These are phyloP conservation scores for Equus przewalskii DNA, from an alignment of 2,113 vertebrate species.

Conservation along the genomic window DNA sequence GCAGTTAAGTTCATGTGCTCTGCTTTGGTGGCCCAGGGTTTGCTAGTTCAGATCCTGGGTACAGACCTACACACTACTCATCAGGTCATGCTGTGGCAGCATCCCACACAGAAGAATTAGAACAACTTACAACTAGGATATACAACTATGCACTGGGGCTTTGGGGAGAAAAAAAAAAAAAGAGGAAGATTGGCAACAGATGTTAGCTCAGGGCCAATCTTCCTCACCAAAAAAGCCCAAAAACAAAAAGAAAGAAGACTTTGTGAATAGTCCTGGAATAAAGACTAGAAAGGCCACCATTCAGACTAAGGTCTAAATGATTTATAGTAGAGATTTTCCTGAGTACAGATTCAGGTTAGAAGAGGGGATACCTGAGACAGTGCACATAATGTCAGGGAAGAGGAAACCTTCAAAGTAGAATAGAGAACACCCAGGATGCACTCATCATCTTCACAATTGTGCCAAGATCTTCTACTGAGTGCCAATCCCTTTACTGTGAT, in stretches of 20 bases:
- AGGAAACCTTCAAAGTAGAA: neutral
- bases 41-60: too few relatives aligned
- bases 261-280: neutral
- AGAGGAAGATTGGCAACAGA: too few relatives aligned
- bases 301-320: conserved; percentile 2
- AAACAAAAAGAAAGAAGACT: neutral
- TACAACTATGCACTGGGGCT: too few relatives aligned
- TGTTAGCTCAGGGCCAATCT: too few relatives aligned
- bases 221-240: too few relatives aligned
- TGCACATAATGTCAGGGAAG: neutral
- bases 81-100: too few relatives aligned
- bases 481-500: neutral
- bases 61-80: too few relatives aligned
- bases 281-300: neutral
- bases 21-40: too few relatives aligned
- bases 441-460: neutral
- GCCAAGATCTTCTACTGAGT: neutral
- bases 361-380: neutral
- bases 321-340: neutral
- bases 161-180: too few relatives aligned
- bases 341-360: neutral
- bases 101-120: too few relatives aligned
- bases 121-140: too few relatives aligned
- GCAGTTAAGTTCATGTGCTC: too few relatives aligned
- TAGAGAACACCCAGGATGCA: neutral